Evolutionary conservation across 2,113 vertebrate species (phyloP), one percentile per base, ranked within the genome.

Genomic region (Megaceryle torquata): DNA sequence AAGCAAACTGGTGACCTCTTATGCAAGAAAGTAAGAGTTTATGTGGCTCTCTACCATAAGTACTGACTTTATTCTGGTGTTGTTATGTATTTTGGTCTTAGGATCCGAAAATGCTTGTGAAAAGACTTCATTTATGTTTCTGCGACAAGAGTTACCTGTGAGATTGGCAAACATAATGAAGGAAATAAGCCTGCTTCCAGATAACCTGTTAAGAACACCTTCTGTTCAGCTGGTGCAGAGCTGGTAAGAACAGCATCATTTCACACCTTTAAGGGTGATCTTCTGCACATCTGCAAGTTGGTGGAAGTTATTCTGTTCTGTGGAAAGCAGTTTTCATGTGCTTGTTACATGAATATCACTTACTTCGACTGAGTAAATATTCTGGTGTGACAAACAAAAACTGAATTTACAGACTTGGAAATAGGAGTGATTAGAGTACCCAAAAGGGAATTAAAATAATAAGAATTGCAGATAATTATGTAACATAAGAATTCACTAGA

Each of bases 121-220:
- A 97, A 99, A 98, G 97, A 99, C 99, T 5, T 99, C 99, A 3
- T 99, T 99, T 97, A 97, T 98, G 97, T 99, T 99, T 98, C 98
- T 99, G 79, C 98, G 99, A 65, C 99, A 99, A 93, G 99, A 99
- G 93, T 80, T 99, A 53, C 99, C 99, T 35, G 99, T 99, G 81
- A 98, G 99, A 95, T 63, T 99, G 97, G 99, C 99, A 91, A 99
- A 99, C 95, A 99, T 99, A 84, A 99, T 99, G 99, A 99, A 99
- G 96, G 99, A 99, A 98, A 99, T 99, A 91, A 99, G 99, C 93
- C 96, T 99, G 76, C 98, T 99, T 93, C 99, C 99, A 33, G 99
- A 99, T 95, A 99, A 99, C 95, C 97, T 99, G 80, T 97, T 99
- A 46, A 98, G 98, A 95, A 99, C 99, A 10, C 99, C 99, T 53